Evolutionary conservation across 2,797 vertebrate species (phyloP), one percentile per base, ranked within the genome.

Genomic region (Botia kubotai): DNA sequence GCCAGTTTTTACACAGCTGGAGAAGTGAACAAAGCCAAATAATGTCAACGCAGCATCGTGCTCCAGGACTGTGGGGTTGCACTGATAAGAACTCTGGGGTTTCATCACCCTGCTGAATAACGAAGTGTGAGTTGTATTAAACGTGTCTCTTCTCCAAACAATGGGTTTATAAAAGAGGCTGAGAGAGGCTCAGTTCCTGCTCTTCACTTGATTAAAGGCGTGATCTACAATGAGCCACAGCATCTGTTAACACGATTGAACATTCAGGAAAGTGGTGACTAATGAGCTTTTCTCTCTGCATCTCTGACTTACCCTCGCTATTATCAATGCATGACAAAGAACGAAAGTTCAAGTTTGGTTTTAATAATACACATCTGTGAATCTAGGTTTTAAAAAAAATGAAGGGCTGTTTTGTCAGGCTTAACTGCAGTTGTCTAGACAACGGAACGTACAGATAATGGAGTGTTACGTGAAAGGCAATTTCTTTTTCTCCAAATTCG

Each of bases 141-240:
- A 72, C 46, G 68, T 6, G 16, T 66, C 58, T 66, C 29, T 62
- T 79, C 50, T 66, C 50, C 55, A 73, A 73, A 80, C 60, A 73
- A 12, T 57, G 16, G 1, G 16, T 57, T 80, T 73, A 57, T 57
- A 39, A 67, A 21, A 48, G 29, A 80, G 46, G 16, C 57, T 60
- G 12, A 60, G 57, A 23, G 21, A 60, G 21, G 58, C 75, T 79
- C 53, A 6, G 6, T 70, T 58, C n/a, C 23, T 14, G 71, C 65
- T 71, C 72, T 81, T 48, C 66, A 63, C 29, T 55, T 81, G 55
- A 81, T 63, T 65, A 84, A 80, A 83, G 33, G 43, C n/a, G 65
- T 46, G 39, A 74, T 65, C 46, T 66, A 46, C 19, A 14, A 83
- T 72, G 52, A 79, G 50, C 50, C 65, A 63, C 66, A 53, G 65